Conservation (phyloP, 1,140 invertebrate species). For the Stenopsyche tienmushanensis region DNA sequence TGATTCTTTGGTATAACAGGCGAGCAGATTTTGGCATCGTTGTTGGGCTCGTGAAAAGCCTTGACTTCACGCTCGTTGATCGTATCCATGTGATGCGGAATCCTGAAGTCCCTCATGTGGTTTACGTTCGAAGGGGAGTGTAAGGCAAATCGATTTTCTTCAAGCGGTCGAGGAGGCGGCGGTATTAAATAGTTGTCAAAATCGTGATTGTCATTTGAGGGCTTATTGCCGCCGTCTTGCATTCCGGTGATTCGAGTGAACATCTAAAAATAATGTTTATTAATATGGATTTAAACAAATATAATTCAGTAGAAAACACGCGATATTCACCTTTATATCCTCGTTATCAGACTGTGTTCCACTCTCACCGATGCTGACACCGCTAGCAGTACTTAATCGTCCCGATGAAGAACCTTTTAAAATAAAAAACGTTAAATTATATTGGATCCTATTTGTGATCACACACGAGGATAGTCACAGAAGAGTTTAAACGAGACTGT, state of each 20-base stretch:
- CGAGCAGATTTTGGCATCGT: slow-evolving; percentile 2
- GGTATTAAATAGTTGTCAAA: slow-evolving; percentile 61
- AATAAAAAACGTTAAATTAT: slow-evolving; percentile 3
- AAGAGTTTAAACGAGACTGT: no score
- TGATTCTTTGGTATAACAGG: slow-evolving; percentile 7
- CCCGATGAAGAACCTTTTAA: slow-evolving; percentile 73
- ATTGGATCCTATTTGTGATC: no score
- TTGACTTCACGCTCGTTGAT: slow-evolving; percentile 31
- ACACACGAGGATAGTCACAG: no score
- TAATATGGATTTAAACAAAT: slow-evolving; percentile 25
- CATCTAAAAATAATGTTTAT: slow-evolving; percentile 28
- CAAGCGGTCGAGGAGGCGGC: slow-evolving; percentile 57
- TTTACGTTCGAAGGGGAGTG: slow-evolving; percentile 4
- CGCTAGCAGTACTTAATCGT: slow-evolving; percentile 74
- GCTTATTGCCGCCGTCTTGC: slow-evolving; percentile 14
- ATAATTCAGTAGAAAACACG: slow-evolving; percentile 5
- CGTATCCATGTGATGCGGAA: slow-evolving; percentile 37
- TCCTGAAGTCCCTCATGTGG: slow-evolving; percentile 30
- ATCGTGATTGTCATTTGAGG: slow-evolving; percentile 45
- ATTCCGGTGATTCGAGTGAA: slow-evolving; percentile 28
- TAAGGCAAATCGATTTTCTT: not conserved
- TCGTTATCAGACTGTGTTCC: slow-evolving; percentile 82
- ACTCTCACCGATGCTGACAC: slow-evolving; percentile 76
- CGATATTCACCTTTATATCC: slow-evolving; percentile 64
- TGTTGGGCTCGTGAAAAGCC: slow-evolving; percentile 1